Evolutionary conservation across 1,140 invertebrate species (phyloP).

Genomic region (Drosophila lacertosa): DNA sequence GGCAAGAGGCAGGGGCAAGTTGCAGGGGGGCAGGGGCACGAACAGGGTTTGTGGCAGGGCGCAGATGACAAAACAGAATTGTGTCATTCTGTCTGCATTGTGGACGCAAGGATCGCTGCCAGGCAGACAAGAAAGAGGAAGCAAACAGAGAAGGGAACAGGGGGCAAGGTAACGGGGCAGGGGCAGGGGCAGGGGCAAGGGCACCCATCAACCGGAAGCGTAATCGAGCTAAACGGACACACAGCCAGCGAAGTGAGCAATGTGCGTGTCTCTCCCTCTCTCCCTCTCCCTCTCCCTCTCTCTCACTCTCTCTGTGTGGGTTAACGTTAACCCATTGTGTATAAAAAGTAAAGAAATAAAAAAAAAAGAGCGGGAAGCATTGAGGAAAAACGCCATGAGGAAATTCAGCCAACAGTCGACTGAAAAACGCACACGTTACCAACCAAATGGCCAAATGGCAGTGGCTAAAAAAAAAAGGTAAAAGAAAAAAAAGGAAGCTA

Average conservation of each 20-base stretch:
- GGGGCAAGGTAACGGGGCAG: background rate
- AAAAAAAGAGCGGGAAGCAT: constrained; percentile 71
- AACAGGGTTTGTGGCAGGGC: constrained; percentile 22
- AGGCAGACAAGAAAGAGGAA: constrained; percentile 32
- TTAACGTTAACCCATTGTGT: constrained; percentile 47
- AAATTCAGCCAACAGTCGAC: constrained; percentile 47
- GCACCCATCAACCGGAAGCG: constrained; percentile 68
- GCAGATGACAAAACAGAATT: constrained; percentile 82
- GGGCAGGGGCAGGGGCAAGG: constrained; percentile 9
- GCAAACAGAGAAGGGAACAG: constrained; percentile 5
- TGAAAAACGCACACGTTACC: constrained; percentile 47
- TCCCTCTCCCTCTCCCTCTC: too few relatives aligned
- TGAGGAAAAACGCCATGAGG: constrained; percentile 73
- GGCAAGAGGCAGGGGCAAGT: background rate
- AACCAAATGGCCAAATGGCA: constrained; percentile 48
- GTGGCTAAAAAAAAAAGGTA: constrained; percentile 14
- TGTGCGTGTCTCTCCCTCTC: constrained; percentile 49
- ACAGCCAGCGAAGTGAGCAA: constrained; percentile 62
- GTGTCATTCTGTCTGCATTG: constrained; percentile 65
- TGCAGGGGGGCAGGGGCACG: constrained; percentile 11
- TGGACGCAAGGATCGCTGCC: constrained; percentile 63
- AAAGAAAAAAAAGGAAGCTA: constrained; percentile 39
- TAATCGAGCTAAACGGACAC: constrained; percentile 77
- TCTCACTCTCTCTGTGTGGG: constrained; percentile 32
- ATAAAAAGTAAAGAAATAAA: constrained; percentile 25